Percentiles rank a stretch among this genome's conserved stretches.
These are phyloP conservation scores for Hydrozoanthus tunicans DNA, from an alignment of 64 coral and sea anemone species.

Conservation along the genomic window DNA sequence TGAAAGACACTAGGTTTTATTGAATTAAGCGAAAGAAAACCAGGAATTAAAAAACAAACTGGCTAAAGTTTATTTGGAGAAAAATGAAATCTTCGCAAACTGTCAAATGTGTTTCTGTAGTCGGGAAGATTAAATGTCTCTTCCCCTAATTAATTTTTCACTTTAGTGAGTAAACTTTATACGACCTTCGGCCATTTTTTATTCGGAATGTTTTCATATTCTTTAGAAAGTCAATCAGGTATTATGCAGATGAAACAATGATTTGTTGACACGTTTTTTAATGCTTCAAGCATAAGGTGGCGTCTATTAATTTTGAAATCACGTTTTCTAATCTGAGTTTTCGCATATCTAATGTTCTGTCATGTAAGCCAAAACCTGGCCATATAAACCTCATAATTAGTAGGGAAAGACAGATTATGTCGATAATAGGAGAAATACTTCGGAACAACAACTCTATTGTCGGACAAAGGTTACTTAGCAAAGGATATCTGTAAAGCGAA, in stretches of 20 bases:
- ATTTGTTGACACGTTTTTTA: constrained; percentile 56
- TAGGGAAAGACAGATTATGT: constrained; percentile 16
- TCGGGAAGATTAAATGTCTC: constrained; percentile 48
- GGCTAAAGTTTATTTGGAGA: neutral
- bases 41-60: constrained; percentile 6
- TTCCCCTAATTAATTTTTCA: constrained; percentile 57
- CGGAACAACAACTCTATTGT: neutral
- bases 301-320: constrained; percentile 49
- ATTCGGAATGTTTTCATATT: constrained; percentile 49
- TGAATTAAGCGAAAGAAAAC: constrained; percentile 28
- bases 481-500: constrained; percentile 22
- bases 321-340: constrained; percentile 46
- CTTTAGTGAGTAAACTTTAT: constrained; percentile 43
- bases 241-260: constrained; percentile 45
- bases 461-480: constrained; percentile 29
- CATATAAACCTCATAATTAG: constrained; percentile 36
- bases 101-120: constrained; percentile 1
- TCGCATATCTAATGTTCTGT: constrained; percentile 37
- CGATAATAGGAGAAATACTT: constrained; percentile 22
- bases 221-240: constrained; percentile 65
- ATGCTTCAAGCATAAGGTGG: constrained; percentile 52
- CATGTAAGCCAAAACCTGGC: constrained; percentile 1
- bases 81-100: neutral
- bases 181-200: constrained; percentile 51
- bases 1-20: constrained; percentile 16